Evolutionary conservation across 2,113 vertebrate genomes (phyloP), one percentile per base, ranked within the genome.

Genomic region (Mixornis gularis): DNA sequence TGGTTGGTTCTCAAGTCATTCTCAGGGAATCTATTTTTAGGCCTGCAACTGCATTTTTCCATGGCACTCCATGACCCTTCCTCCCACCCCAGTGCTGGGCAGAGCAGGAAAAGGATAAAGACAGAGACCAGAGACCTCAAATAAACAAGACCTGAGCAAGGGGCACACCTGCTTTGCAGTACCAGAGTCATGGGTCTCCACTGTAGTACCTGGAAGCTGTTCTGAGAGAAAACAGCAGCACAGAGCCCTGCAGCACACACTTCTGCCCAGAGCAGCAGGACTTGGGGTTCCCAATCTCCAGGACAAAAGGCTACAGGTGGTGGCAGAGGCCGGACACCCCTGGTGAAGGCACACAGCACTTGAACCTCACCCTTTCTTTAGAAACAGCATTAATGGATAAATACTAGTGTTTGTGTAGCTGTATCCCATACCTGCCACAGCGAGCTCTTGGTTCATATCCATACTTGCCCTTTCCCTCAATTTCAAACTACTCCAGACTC

Each of bases 211-310:
- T 40, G 76, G 32, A 60, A 44, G 52, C 21, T 15, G 9, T 36
- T 63, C 43, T 7, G 44, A 52, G 65, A 44, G 14, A 56, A 49
- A 27, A 49, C 41, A 68, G 44, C 29, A n/a, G 32, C 60, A 62
- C 13, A 49, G 41, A 51, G 32, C 29, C 41, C 27, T n/a, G 56
- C 11, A 1, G 26, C 43, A 41, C 36, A 25, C 22, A 29, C 5
- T 20, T 36, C n/a, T 30, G 22, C 58, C 12, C 27, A 71, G 30
- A 79, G 38, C 64, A 27, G 16, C 49, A 27, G 41, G 18, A 38
- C 26, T 3, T 1, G 0, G 58, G 22, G 13, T 2, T 70, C 48
- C 56, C 3, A 1, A 0, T 9, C 60, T 44, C 74, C 34, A 60
- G 44, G 24, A 38, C 6, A 25, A 12, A 32, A 48, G 7, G 52